These are phyloP conservation scores for Drosophila kikkawai DNA, from an alignment of 1,140 invertebrate species.

Conservation along the genomic window DNA sequence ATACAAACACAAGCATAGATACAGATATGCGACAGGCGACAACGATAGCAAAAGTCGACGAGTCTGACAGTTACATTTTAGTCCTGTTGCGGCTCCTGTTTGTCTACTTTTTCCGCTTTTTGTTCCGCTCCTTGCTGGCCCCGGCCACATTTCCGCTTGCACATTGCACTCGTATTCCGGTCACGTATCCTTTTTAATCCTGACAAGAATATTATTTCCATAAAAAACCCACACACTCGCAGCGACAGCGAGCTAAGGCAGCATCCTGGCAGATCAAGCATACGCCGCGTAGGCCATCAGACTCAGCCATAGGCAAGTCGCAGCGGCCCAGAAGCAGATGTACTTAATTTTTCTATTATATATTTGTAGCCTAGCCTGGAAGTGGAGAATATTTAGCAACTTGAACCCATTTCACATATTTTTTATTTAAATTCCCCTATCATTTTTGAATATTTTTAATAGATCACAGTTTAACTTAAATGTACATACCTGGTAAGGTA, in stretches of 20 bases:
- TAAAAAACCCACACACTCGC: slow-evolving; percentile 61
- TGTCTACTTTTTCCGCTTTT: slow-evolving; percentile 40
- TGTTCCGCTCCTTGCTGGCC: slow-evolving; percentile 29
- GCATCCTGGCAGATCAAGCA: slow-evolving; percentile 57
- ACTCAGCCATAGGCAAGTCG: slow-evolving; percentile 50
- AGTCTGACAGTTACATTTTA: slow-evolving; percentile 64
- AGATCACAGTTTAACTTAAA: background rate
- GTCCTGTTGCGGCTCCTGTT: slow-evolving; percentile 49
- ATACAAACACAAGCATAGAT: slow-evolving; percentile 51
- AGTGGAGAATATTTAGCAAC: slow-evolving; percentile 7
- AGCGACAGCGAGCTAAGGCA: slow-evolving; percentile 8
- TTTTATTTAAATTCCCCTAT: background rate
- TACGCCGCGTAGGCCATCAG: slow-evolving; percentile 52
- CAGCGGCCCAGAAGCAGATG: slow-evolving; percentile 29
- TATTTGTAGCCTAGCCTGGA: background rate
- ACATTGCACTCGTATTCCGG: slow-evolving; percentile 76
- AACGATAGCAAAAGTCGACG: slow-evolving; percentile 62
- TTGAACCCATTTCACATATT: background rate
- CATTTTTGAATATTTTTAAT: background rate
- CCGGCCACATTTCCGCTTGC: slow-evolving; percentile 50
- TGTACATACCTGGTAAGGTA: background rate
- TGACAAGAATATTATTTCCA: slow-evolving; percentile 85
- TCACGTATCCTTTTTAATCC: slow-evolving; percentile 84
- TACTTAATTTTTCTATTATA: slow-evolving; percentile 37
- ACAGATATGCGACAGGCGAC: slow-evolving; percentile 49